Evolutionary conservation across 2,113 vertebrate species (phyloP), one percentile per base, ranked within the genome.

Genomic region (Platichthys stellatus): DNA sequence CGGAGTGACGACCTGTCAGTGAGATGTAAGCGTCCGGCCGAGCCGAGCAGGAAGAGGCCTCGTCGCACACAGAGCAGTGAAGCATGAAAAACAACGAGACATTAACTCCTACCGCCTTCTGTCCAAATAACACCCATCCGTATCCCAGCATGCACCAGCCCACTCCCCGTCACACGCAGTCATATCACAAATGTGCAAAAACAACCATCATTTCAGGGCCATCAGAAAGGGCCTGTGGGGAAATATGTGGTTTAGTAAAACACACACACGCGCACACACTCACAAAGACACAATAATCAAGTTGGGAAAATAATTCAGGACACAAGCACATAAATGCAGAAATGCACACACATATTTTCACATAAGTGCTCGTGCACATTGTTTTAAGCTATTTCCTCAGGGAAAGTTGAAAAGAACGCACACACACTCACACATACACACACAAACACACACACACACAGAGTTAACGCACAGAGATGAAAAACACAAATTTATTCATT

Each of bases 241-340:
- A 91, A 91, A 88, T 84, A 84, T 83, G 82, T 78, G 82, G 88
- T 90, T 90, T 85, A 81, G 79, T 77, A 70, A 74, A 20, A 54
- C 18, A 54, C 7, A 54, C 13, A 81, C 43, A 31, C 31, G 7
- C 31, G n/a, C 18, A 53, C 6, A 53, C 3, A 53, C 17, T 10
- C 13, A 49, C 13, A 53, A 72, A 81, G 45, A 40, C 18, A 40
- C 49, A 85, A 81, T 76, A 89, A 88, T 80, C 73, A 83, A 88
- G 82, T 54, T n/a, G 51, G 51, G 51, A n/a, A 54, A 54, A n/a
- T 86, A 81, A 90, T 88, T 88, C 88, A 81, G 63, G 60, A 65
- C 70, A 67, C 81, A 68, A 35, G 51, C 69, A 73, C 82, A 81
- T 72, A 62, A 70, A 72, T 57, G 35, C 57, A 53, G 13, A 21